These are phyloP conservation scores for Icerya purchasi DNA, from an alignment of 2,888 invertebrate genomes.

Conservation along the genomic window DNA sequence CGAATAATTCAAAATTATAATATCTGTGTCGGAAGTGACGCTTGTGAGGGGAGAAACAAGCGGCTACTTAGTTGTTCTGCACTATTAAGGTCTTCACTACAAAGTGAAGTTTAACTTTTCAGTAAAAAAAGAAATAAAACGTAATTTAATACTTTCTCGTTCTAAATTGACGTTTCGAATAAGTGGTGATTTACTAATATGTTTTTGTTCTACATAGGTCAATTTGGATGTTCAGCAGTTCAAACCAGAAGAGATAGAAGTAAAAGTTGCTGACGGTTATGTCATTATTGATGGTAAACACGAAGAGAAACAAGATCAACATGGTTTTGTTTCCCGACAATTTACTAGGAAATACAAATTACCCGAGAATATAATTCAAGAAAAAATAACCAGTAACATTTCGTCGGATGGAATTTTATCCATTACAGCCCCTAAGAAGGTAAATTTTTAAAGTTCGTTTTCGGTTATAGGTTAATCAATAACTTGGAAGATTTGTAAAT, in stretches of 20 bases:
- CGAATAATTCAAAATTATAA: no score
- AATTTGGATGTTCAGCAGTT: conserved; percentile 57
- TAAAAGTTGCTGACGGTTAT: conserved; percentile 44
- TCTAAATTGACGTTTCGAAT: no score
- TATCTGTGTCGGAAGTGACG: no score
- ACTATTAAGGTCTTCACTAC: no score
- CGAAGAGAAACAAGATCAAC: conserved; percentile 48
- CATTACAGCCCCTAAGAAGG: conserved; percentile 43
- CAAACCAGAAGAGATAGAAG: conserved; percentile 49
- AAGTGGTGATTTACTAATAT: no score
- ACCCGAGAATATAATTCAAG: conserved; percentile 48
- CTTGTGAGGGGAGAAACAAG: no score
- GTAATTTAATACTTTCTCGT: no score
- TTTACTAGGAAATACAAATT: conserved; percentile 51
- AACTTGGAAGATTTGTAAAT: no score
- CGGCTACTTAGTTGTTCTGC: no score
- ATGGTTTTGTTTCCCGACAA: conserved; percentile 51
- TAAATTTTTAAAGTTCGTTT: conserved; percentile 10
- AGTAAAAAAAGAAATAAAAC: no score
- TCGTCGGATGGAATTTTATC: conserved; percentile 53
- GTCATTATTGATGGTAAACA: conserved; percentile 57
- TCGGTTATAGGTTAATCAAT: no score
- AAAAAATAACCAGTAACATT: conserved; percentile 46
- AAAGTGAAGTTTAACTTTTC: no score
- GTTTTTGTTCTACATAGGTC: conserved; percentile 30